A percentile compares a stretch with the other conserved stretches of the same genome.
Conservation (phyloP, 1,140 invertebrate genomes). For the Drosophila navojoa region DNA sequence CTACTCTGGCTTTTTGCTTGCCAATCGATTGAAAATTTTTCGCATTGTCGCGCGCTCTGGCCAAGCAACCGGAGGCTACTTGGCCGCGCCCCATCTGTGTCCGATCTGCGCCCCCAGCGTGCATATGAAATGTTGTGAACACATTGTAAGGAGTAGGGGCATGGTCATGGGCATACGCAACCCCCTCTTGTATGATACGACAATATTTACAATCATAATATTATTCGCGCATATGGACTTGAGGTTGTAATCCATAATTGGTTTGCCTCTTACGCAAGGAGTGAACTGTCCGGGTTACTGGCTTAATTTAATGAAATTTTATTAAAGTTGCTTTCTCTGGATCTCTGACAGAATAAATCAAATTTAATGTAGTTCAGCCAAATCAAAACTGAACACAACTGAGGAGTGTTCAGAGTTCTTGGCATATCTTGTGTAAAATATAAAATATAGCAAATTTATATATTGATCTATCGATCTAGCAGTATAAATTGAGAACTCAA, state of each 20-base stretch:
- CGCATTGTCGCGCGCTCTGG: conserved; percentile 73
- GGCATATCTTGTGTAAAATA: not conserved
- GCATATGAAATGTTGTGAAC: conserved; percentile 66
- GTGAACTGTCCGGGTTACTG: conserved; percentile 17
- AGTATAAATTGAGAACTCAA: too few relatives aligned
- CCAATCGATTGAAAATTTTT: conserved; percentile 81
- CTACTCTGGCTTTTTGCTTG: not conserved
- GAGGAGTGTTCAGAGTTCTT: not conserved
- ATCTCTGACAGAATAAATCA: not conserved
- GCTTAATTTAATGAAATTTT: not conserved
- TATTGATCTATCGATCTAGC: not conserved
- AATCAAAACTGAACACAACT: not conserved
- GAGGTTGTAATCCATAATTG: conserved; percentile 79
- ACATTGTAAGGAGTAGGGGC: not conserved
- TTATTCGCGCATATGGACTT: conserved; percentile 79
- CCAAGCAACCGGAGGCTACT: conserved; percentile 74
- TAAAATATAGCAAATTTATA: not conserved
- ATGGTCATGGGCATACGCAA: not conserved
- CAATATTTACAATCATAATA: conserved; percentile 75
- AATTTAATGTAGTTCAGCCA: too few relatives aligned
- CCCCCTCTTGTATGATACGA: conserved; percentile 4
- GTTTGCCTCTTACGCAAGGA: conserved; percentile 54
- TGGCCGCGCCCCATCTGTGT: conserved; percentile 70
- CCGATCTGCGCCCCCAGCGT: conserved; percentile 65
- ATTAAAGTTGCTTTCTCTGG: not conserved